Evolutionary conservation across 2,113 vertebrate species (phyloP), one percentile per base, ranked within the genome.

Genomic region (Esox niger): DNA sequence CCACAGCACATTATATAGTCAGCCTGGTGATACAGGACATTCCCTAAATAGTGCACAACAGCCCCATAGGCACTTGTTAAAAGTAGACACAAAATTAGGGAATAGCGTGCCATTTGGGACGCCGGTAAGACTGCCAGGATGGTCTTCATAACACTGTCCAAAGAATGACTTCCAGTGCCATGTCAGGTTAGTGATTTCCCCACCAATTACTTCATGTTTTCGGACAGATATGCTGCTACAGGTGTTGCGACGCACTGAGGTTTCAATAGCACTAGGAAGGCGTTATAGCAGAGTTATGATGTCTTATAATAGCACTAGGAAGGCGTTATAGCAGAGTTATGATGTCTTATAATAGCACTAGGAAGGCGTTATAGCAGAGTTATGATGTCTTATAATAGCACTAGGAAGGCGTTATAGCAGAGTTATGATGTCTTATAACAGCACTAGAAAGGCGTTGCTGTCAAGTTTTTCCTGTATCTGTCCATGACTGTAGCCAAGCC

Each of bases 401-500:
- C 25, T 62, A 58, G 13, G 25, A 11, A 58, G 25, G 29, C 35
- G 49, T 56, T 66, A 11, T 49, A n/a, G n/a, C n/a, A n/a, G n/a
- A n/a, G n/a, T n/a, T n/a, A 46, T 20, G 43, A 46, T 15, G 17
- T 20, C 43, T 46, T 33, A 6, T 33, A 26, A 4, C 60, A 38
- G 23, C 26, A 55, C 25, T 62, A 58, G 13, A 25, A 11, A 58
- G 25, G 29, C 35, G 49, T 56, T 66, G 21, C 30, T n/a, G n/a
- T n/a, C n/a, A n/a, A n/a, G n/a, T n/a, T n/a, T n/a, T n/a, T n/a
- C n/a, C n/a, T n/a, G n/a, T n/a, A n/a, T n/a, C n/a, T n/a, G n/a
- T n/a, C n/a, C n/a, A 9, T 25, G 20, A 68, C 54, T 21, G 73
- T 60, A 68, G 69, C 73, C 62, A 62, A 69, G 66, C 11, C 29